These are phyloP conservation scores for Oryzias dopingdopingensis DNA, from an alignment of 2,797 vertebrate species.

Conservation along the genomic window DNA sequence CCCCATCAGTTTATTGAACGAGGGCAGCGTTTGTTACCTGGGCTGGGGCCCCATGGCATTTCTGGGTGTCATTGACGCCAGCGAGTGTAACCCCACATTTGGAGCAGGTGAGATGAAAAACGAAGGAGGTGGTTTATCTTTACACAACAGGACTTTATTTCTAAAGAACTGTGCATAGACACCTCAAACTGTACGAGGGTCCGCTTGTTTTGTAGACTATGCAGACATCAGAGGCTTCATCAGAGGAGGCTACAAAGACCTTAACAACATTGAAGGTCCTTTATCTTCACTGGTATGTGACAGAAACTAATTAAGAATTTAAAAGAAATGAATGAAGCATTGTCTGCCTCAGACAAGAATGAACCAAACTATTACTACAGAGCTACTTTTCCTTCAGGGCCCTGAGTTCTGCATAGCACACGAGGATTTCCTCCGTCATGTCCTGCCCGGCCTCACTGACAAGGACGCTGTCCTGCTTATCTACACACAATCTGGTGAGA, in stretches of 20 bases:
- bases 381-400: slow-evolving; percentile 55
- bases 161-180: background rate
- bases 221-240: slow-evolving; percentile 78
- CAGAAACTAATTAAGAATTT: background rate
- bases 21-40: slow-evolving; percentile 74
- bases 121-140: background rate
- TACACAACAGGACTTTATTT: background rate
- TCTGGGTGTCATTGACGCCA: slow-evolving; percentile 79
- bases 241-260: slow-evolving; percentile 72
- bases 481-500: slow-evolving; percentile 64
- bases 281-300: slow-evolving; percentile 69
- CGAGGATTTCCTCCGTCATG: slow-evolving; percentile 69
- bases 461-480: slow-evolving; percentile 77
- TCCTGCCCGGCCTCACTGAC: slow-evolving; percentile 71
- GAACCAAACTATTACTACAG: slow-evolving; percentile 1
- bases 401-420: slow-evolving; percentile 72
- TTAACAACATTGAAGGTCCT: slow-evolving; percentile 78
- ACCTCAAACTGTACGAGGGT: background rate
- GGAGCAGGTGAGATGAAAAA: slow-evolving; percentile 71
- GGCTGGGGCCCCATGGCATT: slow-evolving; percentile 79
- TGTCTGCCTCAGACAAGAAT: background rate
- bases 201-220: slow-evolving; percentile 61
- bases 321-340: slow-evolving; percentile 15
- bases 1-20: slow-evolving; percentile 66
- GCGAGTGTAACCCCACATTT: slow-evolving; percentile 80